phyloP scores from a whole-genome alignment of 30 jellyfish, hydroid and myxozoan species.

The Aurelia sp. region DNA sequence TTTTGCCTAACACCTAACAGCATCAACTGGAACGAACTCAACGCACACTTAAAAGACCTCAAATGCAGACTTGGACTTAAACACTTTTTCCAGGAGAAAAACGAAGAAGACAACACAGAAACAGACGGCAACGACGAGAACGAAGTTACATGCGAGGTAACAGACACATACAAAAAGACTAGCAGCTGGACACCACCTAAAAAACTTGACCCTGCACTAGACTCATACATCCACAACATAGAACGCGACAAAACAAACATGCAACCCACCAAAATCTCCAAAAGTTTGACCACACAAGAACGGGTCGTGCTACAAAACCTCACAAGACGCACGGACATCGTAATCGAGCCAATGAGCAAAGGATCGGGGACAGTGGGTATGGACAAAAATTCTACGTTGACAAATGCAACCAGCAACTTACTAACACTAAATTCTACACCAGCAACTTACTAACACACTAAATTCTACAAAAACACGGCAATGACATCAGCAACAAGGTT shows the following conservation, averaged over 20 bases:
- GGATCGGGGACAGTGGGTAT: constrained; percentile 1
- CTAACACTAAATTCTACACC: constrained; percentile 13
- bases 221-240: neutral
- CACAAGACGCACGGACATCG: neutral
- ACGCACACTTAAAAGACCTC: neutral
- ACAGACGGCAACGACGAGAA: neutral
- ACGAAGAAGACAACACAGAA: neutral
- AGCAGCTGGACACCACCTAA: constrained; percentile 2
- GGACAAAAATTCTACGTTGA: constrained; percentile 3
- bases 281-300: neutral
- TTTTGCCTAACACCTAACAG: neutral
- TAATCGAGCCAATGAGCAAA: neutral
- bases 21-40: constrained; percentile 1
- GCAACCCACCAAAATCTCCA: neutral
- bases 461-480: constrained; percentile 4
- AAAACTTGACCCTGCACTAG: neutral
- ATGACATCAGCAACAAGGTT: constrained; percentile 21
- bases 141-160: neutral
- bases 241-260: neutral
- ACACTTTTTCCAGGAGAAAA: neutral
- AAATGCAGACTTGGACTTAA: neutral
- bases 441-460: no score
- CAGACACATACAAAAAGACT: neutral
- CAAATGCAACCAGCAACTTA: constrained; percentile 20
- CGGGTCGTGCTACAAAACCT: neutral